Base-by-base conservation (phyloP, 2,113 vertebrate species). In the Puntigrus tetrazona region DNA sequence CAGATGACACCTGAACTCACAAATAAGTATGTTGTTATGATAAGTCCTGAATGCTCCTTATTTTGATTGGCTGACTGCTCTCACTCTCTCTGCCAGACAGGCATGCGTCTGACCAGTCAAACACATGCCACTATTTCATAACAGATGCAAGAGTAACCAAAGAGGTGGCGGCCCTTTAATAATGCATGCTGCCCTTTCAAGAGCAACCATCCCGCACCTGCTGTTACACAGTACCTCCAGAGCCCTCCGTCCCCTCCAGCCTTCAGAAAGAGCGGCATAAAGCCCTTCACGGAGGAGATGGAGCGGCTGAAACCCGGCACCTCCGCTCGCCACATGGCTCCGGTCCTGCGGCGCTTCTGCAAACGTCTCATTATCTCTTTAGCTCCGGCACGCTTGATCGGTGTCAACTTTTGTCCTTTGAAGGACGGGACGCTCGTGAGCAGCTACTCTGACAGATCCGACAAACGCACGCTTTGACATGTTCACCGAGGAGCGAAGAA, bases 251-350 rank as follows among this genome's bases (percentile, higher is more conserved):
- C 36, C 22, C 36, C 11, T 78, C n/a, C 78, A 81, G 61, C 45
- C 65, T 52, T 82, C 41, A 85, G 43, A 52, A 38, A 27, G 74
- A 67, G 13, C 2, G 47, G 88, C 83, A 59, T 59, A 27, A 41
- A 63, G 57, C 25, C 91, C 88, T 88, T 34, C 90, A 90, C 89
- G 88, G 86, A 84, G 55, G 18, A 7, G 11, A 10, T 25, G 25
- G 73, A 75, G 22, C 43, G 18, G 31, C 88, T 92, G 92, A 94
- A 94, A 94, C 89, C 88, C 87, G 38, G 89, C 93, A 94, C 92
- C 91, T 3, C 87, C 85, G 88, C 89, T 87, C 77, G 82, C 90
- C 91, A 93, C 91, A 92, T 93, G 91, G 85, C 89, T 89, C 86
- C 55, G 81, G 86, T 92, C 91, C 86, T 91, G 92, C 91, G 88